These are phyloP conservation scores for Pachypanchax playfairii DNA, from an alignment of 2,113 vertebrate species.

Conservation along the genomic window DNA sequence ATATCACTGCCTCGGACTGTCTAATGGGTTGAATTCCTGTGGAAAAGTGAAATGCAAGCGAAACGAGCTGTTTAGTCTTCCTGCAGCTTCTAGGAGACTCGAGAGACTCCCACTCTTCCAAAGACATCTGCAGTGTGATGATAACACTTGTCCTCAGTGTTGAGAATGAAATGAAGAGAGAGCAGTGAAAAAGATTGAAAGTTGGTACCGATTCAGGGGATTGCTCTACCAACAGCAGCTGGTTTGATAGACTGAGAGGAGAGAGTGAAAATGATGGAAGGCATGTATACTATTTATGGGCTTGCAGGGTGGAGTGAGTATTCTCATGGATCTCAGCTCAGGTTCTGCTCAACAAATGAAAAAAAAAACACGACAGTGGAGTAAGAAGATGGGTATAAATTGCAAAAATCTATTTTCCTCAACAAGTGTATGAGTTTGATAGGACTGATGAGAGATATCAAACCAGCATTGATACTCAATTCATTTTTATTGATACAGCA, in stretches of 20 bases:
- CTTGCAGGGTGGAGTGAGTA: slow-evolving; percentile 55
- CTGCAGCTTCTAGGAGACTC: slow-evolving; percentile 55
- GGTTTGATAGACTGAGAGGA: slow-evolving; percentile 50
- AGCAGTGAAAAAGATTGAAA: slow-evolving; percentile 39
- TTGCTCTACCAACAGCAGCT: slow-evolving; percentile 39
- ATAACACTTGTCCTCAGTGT: slow-evolving; percentile 70
- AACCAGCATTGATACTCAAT: slow-evolving; percentile 11
- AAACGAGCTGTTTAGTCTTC: slow-evolving; percentile 42
- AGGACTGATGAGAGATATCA: slow-evolving; percentile 28
- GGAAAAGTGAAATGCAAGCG: slow-evolving; percentile 40
- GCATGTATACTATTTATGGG: slow-evolving; percentile 51
- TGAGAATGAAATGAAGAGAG: slow-evolving; percentile 35
- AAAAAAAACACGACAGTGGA: slow-evolving; percentile 31
- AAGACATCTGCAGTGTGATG: slow-evolving; percentile 69
- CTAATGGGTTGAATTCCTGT: slow-evolving; percentile 54
- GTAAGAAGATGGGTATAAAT: slow-evolving; percentile 10
- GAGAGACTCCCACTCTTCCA: slow-evolving; percentile 16
- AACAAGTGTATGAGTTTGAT: slow-evolving; percentile 25
- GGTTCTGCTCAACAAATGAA: slow-evolving; percentile 23
- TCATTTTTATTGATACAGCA: too few relatives aligned
- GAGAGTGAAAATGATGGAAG: slow-evolving; percentile 47
- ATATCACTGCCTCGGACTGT: slow-evolving; percentile 41
- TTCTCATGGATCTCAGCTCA: slow-evolving; percentile 37
- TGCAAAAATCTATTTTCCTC: slow-evolving; percentile 50
- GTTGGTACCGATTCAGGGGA: slow-evolving; percentile 27